Base-by-base conservation (phyloP, 2,888 invertebrate species). In the Cosmia pyralina region DNA sequence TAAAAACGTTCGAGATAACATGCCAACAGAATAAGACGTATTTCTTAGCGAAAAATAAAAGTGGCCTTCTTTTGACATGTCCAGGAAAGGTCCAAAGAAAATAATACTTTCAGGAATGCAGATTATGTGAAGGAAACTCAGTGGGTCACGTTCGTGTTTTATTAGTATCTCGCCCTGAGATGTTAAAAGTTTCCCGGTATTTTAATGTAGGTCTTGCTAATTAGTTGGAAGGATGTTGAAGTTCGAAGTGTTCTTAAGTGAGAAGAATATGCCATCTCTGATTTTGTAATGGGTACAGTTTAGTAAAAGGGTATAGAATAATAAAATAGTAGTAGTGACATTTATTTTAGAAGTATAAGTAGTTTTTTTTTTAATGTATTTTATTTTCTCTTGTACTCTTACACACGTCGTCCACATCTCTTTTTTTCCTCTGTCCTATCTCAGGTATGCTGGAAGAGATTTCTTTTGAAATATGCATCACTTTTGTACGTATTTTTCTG, bases 141-240 rank as follows among this genome's bases (percentile, higher is more conserved):
- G 83, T 81, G 77, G 84, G 89, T 90, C 91, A 92, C 91, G 91
- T 91, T 72, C 85, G 84, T 89, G 85, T 92, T 92, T 92, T 90
- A 92, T 91, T 91, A 90, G 88, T 89, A 90, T 81, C 77, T 83
- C 78, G 79, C 75, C 79, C 78, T 84, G 79, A 84, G 83, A 78
- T 86, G 86, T 79, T 80, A 79, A 83, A 87, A 85, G 82, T 84
- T 85, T 57, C 66, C 66, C 74, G 44, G 58, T 67, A 78, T 81
- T 78, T 82, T 72, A 81, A 86, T 79, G 71, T 72, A 79, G 65
- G 72, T 64, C 57, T 70, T 71, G 48, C 60, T 84, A 80, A 86
- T 86, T 75, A 80, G 57, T 73, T 60, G 2, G 48, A 19, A 34
- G 57, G 46, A 44, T 71, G 63, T 72, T 59, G 22, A 69, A 82